These are phyloP conservation scores for Paracentrotus lividus DNA, from an alignment of 53 echinoderm and acorn worm genomes.

Conservation along the genomic window DNA sequence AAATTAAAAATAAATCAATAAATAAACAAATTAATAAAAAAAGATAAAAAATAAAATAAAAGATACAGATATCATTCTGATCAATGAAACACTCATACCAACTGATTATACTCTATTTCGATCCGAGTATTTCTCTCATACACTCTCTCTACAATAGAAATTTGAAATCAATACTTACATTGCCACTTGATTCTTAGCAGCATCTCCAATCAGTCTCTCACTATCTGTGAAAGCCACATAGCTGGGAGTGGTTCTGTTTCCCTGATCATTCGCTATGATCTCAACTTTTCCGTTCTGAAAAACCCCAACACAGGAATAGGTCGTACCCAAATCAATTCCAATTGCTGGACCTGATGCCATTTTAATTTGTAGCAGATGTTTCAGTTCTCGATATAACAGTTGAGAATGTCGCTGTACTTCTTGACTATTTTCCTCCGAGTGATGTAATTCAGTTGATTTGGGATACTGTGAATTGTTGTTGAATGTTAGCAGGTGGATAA, in stretches of 20 bases:
- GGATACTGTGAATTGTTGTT: background rate
- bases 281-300: conserved; percentile 39
- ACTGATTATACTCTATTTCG: too few relatives aligned
- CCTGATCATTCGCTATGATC: conserved; percentile 53
- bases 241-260: conserved; percentile 69
- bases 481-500: background rate
- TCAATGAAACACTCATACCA: too few relatives aligned
- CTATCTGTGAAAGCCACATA: conserved; percentile 75
- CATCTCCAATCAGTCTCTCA: conserved; percentile 79
- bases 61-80: too few relatives aligned
- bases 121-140: too few relatives aligned
- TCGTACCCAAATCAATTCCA: conserved; percentile 74
- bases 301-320: conserved; percentile 41
- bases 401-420: too few relatives aligned
- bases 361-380: background rate
- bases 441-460: background rate
- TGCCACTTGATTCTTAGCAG: conserved; percentile 83
- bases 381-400: too few relatives aligned
- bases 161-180: conserved; percentile 51
- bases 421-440: background rate
- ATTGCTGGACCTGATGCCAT: conserved; percentile 73
- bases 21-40: too few relatives aligned
- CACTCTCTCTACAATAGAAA: background rate
- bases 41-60: too few relatives aligned
- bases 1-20: too few relatives aligned